These are phyloP conservation scores for Malurus leucopterus DNA, from an alignment of 2,797 vertebrate genomes.

Conservation along the genomic window DNA sequence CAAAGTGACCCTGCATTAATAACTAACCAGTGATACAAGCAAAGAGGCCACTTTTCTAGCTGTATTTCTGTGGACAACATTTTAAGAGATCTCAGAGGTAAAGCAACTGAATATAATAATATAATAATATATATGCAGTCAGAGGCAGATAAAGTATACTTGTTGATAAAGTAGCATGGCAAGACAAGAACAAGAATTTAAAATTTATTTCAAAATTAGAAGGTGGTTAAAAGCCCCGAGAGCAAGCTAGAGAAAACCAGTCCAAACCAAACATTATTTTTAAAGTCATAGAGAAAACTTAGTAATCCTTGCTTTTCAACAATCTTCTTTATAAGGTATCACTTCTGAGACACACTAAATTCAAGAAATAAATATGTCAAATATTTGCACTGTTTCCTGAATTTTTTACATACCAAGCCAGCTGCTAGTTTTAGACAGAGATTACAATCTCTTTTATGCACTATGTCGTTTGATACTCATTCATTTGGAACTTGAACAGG, in stretches of 20 bases:
- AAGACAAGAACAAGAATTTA: background rate
- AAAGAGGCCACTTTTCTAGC: background rate
- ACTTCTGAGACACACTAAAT: constrained; percentile 31
- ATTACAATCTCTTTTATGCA: constrained; percentile 18
- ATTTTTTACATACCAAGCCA: background rate
- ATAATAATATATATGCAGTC: background rate
- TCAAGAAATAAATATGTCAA: background rate
- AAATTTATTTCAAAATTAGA: constrained; percentile 8
- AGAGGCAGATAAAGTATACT: background rate
- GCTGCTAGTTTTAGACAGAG: background rate
- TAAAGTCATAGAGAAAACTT: background rate
- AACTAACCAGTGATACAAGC: background rate
- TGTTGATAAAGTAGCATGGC: background rate
- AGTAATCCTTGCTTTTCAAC: constrained; percentile 32
- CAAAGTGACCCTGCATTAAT: background rate
- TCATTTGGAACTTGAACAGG: constrained; percentile 41
- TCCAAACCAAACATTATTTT: background rate
- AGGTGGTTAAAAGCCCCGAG: background rate
- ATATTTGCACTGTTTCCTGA: constrained; percentile 2
- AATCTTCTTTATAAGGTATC: constrained; percentile 54
- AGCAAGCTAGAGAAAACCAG: background rate
- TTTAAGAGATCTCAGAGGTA: constrained; percentile 41
- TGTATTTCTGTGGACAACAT: constrained; percentile 44
- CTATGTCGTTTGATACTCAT: constrained; percentile 11
- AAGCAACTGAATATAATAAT: background rate